Percentiles rank a stretch among this genome's conserved stretches.
Evolutionary conservation across 2,797 vertebrate genomes (phyloP).

Genomic region (Limnodromus scolopaceus): DNA sequence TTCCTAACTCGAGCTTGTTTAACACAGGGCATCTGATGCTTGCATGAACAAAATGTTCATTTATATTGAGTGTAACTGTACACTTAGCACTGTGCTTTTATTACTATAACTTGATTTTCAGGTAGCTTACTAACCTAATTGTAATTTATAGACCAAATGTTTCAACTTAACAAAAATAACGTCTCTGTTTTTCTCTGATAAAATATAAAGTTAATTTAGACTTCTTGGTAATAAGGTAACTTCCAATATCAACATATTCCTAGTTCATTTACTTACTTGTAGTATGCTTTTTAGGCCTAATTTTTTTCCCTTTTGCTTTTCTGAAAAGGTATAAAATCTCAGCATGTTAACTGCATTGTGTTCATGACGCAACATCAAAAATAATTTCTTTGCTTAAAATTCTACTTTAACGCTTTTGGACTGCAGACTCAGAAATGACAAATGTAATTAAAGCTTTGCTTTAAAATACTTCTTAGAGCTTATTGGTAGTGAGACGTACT

Average conservation of each 20-base stretch:
- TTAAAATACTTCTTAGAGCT: constrained; percentile 14
- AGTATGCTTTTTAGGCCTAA: neutral
- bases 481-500: neutral
- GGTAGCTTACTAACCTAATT: constrained; percentile 10
- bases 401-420: neutral
- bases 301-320: neutral
- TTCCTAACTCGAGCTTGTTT: neutral
- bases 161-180: neutral
- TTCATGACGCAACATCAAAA: neutral
- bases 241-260: constrained; percentile 2
- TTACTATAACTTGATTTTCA: neutral
- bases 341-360: neutral
- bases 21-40: neutral
- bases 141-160: constrained; percentile 1
- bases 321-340: neutral
- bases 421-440: constrained; percentile 14
- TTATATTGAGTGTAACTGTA: neutral
- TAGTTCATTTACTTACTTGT: neutral
- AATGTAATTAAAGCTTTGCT: constrained; percentile 41
- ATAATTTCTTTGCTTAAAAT: constrained; percentile 9
- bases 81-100: neutral
- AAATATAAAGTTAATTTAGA: constrained; percentile 5
- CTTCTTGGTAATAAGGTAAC: neutral
- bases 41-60: neutral
- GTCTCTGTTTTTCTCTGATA: neutral